Base-by-base conservation (phyloP, 2,113 vertebrate species). In the Columba livia region DNA sequence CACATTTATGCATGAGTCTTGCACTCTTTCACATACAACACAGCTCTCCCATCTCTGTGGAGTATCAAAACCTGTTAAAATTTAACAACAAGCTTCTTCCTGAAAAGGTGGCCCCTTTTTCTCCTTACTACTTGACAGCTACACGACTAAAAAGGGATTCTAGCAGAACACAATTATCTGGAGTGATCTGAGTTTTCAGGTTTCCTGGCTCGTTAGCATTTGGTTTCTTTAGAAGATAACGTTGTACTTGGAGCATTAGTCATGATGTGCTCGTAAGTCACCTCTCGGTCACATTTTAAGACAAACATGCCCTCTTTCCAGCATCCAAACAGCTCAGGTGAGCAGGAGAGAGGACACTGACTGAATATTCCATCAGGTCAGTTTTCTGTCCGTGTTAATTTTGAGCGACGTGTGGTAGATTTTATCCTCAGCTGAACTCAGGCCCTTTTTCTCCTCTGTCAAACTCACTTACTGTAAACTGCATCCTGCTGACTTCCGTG, bases 391-490 rank as follows among this genome's bases (percentile, higher is more conserved):
- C 3, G 4, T 31, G n/a, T 40, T 92, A 80, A 88, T 90, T 91
- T 25, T 88, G 38, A 89, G 54, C 1, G 26, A 79, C 82, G 51
- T 1, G 3, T 2, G 1, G 54, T 47, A 56, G 0, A 3, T 84
- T 93, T 84, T 94, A 85, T 88, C 97, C 94, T 92, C 44, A 90
- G 0, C 48, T 89, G 93, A 96, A 94, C 96, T 82, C 73, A 8
- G 75, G 42, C n/a, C 47, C 20, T 78, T 81, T 53, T 77, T 38
- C 71, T 90, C 85, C 66, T 87, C 95, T 93, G 94, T 94, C 95
- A 97, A 61, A 87, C 31, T 42, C 73, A 40, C 77, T 94, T 78
- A 94, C 24, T 54, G 73, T 74, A 77, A 93, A 74, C 78, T 53
- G 74, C 79, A 94, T 19, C 57, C 85, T 82, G 60, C 79, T 73